A percentile compares a stretch with the other conserved stretches of the same genome.
These are phyloP conservation scores for Xiphorhynchus elegans DNA, from an alignment of 2,113 vertebrate genomes.

Conservation along the genomic window DNA sequence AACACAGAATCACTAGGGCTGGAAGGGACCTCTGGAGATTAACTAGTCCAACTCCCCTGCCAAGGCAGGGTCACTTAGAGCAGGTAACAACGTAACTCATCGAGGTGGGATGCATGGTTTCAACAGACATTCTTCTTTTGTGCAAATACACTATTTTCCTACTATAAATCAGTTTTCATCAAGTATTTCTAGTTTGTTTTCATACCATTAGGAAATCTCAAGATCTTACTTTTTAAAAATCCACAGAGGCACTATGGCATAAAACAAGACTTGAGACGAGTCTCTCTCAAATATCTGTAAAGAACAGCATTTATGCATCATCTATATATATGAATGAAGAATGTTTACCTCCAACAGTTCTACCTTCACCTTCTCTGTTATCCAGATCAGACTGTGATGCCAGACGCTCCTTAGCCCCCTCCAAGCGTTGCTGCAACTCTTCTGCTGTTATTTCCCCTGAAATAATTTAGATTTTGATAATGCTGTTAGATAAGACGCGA, in stretches of 20 bases:
- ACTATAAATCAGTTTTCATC: not conserved
- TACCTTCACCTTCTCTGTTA: slow-evolving; percentile 73
- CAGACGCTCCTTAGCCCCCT: slow-evolving; percentile 86
- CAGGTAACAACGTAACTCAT: not conserved
- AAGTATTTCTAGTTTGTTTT: not conserved
- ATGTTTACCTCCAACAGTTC: slow-evolving; percentile 66
- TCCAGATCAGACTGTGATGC: slow-evolving; percentile 79
- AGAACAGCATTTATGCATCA: not conserved
- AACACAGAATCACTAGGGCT: not conserved
- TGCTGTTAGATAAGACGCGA: not conserved
- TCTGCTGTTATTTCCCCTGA: slow-evolving; percentile 94
- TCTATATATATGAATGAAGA: not conserved
- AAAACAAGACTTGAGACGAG: not conserved
- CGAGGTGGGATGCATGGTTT: not conserved
- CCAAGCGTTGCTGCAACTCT: slow-evolving; percentile 89
- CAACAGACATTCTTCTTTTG: not conserved
- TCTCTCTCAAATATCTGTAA: not conserved
- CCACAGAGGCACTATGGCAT: not conserved
- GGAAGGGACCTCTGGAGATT: not conserved
- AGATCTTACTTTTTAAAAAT: not conserved
- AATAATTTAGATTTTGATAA: slow-evolving; percentile 26
- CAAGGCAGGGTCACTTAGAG: not conserved
- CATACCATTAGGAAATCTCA: not conserved
- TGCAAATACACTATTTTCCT: not conserved
- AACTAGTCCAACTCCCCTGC: not conserved